Evolutionary conservation across 1,140 invertebrate species (phyloP), one percentile per base, ranked within the genome.

Genomic region (Anastatus disparis): DNA sequence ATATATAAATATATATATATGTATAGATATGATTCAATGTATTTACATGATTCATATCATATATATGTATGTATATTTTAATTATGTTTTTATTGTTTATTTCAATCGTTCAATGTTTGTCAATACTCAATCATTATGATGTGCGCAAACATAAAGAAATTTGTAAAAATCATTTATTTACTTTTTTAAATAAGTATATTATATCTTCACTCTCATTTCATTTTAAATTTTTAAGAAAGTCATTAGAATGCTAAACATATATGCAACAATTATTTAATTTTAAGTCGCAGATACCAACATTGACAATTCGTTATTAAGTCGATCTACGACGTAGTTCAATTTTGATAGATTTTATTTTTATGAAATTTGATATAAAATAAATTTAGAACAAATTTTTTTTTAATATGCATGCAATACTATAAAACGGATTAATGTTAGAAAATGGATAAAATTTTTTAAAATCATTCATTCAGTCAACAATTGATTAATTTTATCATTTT

Each of bases 21-120:
- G 70, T 70, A 62, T 78, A 77, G 77, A 74, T 78, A 67, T 42
- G 77, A 20, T n/a, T 42, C 9, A 29, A 22, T 31, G 56, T 31
- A 42, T 44, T 29, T 64, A 64, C 12, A 29, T n/a, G 0, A 10
- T n/a, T n/a, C n/a, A n/a, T n/a, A n/a, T n/a, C n/a, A 52, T 52
- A 27, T 52, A 52, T 52, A 26, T 15, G 26, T 27, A 15, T 55
- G 29, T 55, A 55, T 55, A 35, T n/a, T 20, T 20, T n/a, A 2
- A 1, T n/a, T 35, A 4, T 55, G 27, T 9, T 7, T 35, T 2
- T 35, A 29, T 10, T 55, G 29, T 55, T 17, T 10, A 12, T 59
- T 24, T 59, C 35, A 20, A 42, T 42, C 15, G 17, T 59, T 42
- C 20, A 42, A 7, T 46, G 6, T 4, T n/a, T 20, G 15, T n/a